These are phyloP conservation scores for Zalophus californianus DNA, from an alignment of 2,797 vertebrate genomes.

Conservation along the genomic window DNA sequence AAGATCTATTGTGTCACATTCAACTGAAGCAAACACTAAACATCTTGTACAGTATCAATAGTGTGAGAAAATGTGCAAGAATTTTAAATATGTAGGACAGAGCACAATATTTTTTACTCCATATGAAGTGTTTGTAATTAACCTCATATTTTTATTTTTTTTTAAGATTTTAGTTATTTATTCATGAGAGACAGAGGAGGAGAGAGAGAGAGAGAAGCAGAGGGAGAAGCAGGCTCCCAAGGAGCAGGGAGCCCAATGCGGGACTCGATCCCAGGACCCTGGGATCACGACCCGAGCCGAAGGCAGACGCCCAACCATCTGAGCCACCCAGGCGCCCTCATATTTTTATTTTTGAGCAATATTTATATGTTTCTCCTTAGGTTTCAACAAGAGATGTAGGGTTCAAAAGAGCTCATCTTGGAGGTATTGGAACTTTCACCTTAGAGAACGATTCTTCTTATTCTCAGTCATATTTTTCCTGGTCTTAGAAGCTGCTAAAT, in stretches of 20 bases:
- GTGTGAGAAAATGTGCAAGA: neutral
- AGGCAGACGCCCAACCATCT: too few species aligned
- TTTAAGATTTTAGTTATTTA: too few species aligned
- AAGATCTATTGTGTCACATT: neutral
- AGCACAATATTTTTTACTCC: neutral
- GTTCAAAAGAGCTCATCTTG: neutral
- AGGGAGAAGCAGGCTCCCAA: too few species aligned
- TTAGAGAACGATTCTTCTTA: neutral
- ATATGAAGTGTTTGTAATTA: neutral
- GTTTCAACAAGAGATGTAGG: neutral
- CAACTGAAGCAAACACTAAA: neutral
- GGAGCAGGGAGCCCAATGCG: too few species aligned
- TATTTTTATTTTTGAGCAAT: slow-evolving; percentile 10
- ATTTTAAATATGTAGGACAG: slow-evolving; percentile 2
- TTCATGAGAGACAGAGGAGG: too few species aligned
- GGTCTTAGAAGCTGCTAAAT: neutral
- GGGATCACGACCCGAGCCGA: too few species aligned
- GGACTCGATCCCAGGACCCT: too few species aligned
- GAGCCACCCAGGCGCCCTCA: too few species aligned
- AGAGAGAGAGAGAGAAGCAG: too few species aligned
- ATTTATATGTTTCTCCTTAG: neutral
- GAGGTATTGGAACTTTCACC: neutral
- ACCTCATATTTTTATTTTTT: neutral
- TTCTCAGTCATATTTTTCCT: neutral
- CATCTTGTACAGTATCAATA: neutral